Conservation (phyloP, 2,113 vertebrate species). For the Bubalus kerabau region DNA sequence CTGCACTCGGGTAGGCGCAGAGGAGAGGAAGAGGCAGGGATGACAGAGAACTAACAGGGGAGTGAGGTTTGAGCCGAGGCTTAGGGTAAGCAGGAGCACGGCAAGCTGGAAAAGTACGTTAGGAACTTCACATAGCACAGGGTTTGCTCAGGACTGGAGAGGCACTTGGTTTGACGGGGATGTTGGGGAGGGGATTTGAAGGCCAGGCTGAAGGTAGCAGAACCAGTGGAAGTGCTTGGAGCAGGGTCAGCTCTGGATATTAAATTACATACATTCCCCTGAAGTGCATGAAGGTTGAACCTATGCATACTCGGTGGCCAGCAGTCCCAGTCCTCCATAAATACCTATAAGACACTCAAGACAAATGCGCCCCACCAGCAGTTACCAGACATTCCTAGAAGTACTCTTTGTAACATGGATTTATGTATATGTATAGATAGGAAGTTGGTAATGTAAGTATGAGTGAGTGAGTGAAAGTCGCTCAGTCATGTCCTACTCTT, state of each 20-base stretch:
- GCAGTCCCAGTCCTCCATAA: background rate
- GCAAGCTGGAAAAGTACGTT: background rate
- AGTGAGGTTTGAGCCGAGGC: background rate
- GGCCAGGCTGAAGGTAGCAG: background rate
- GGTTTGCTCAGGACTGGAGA: background rate
- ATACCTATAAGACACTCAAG: background rate
- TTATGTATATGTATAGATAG: accelerated
- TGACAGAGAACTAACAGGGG: background rate
- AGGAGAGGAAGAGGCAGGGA: background rate
- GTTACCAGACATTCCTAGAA: background rate
- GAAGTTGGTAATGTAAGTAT: accelerated
- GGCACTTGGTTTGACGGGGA: too few species aligned
- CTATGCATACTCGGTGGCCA: background rate
- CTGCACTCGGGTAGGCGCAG: background rate
- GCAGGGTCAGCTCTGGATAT: background rate
- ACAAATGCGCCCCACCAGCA: background rate
- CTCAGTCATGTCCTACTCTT: background rate
- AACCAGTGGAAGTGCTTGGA: background rate
- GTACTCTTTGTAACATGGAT: background rate
- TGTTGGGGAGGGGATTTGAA: background rate
- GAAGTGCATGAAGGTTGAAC: too few species aligned
- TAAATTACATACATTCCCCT: too few species aligned
- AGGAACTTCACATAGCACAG: background rate
- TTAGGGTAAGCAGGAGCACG: background rate
- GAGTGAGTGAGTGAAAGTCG: background rate